phyloP scores from a whole-genome alignment of 2,888 invertebrate species.

The Phymatocera aterrima region DNA sequence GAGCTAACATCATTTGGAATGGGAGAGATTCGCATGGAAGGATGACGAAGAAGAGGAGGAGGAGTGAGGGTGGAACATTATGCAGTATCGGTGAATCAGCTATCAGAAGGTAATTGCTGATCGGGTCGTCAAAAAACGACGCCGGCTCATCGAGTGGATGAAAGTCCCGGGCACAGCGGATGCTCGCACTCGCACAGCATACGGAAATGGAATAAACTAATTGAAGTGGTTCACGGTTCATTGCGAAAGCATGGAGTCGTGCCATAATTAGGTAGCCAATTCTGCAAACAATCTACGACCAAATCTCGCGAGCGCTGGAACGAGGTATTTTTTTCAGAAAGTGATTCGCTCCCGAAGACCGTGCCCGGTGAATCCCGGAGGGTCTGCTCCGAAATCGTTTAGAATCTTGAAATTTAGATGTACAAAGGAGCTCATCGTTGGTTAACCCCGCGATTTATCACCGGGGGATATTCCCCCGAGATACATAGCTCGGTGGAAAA shows the following conservation, averaged over 20 bases:
- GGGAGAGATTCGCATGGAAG: neutral
- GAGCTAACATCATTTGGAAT: conserved; percentile 8
- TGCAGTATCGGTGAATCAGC: neutral
- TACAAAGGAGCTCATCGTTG: conserved; percentile 5
- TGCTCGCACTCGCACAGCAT: too few species aligned
- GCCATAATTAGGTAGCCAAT: too few species aligned
- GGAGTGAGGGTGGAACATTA: neutral
- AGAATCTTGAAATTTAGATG: neutral
- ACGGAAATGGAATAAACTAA: too few species aligned
- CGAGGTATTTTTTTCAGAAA: too few species aligned
- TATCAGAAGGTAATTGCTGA: conserved; percentile 26
- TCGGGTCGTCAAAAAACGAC: neutral
- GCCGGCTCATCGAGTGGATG: neutral
- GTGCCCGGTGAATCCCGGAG: neutral
- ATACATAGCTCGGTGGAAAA: too few species aligned
- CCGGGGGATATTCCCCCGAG: too few species aligned
- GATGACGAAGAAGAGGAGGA: neutral
- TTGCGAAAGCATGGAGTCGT: too few species aligned
- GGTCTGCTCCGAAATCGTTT: neutral
- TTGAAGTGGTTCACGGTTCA: too few species aligned
- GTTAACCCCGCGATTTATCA: conserved; percentile 14
- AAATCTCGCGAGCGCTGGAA: too few species aligned
- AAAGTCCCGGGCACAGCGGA: too few species aligned
- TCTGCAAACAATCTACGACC: too few species aligned
- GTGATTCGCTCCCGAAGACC: too few species aligned